A percentile compares a stretch with the other conserved stretches of the same genome.
Conservation (phyloP, 2,113 vertebrate species). For the Pardalotus punctatus region DNA sequence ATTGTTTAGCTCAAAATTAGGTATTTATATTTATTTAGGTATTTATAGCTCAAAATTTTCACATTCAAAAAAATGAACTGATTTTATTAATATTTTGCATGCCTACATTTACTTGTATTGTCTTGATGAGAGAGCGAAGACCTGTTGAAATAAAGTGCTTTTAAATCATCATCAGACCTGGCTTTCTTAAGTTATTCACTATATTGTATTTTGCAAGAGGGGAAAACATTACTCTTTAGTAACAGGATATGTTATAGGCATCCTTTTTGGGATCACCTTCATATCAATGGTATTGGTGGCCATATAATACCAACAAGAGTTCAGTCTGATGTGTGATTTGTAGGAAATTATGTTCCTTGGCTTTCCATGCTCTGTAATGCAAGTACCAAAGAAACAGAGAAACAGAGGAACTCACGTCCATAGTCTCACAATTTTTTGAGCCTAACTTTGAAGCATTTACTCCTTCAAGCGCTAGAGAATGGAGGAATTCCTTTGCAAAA, state of each 20-base stretch:
- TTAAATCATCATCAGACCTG: background rate
- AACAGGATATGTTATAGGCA: background rate
- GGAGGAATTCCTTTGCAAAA: background rate
- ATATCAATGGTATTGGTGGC: background rate
- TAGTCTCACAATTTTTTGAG: background rate
- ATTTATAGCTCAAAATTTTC: background rate
- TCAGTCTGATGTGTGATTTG: background rate
- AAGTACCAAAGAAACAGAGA: background rate
- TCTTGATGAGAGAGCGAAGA: background rate
- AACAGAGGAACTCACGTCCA: background rate
- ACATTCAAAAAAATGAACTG: background rate
- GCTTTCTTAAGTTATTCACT: background rate
- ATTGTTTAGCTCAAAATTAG: too few species aligned
- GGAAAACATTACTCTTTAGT: background rate
- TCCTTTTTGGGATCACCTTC: background rate
- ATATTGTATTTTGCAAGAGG: background rate
- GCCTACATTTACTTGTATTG: background rate
- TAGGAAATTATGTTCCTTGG: background rate
- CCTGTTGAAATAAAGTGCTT: background rate
- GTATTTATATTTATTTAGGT: too few species aligned
- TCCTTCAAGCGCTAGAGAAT: background rate
- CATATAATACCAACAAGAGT: background rate
- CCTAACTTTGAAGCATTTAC: background rate
- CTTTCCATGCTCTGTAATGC: background rate
- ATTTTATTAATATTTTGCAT: background rate